Conservation (phyloP, 2,113 vertebrate species). For the Embiotoca jacksoni region DNA sequence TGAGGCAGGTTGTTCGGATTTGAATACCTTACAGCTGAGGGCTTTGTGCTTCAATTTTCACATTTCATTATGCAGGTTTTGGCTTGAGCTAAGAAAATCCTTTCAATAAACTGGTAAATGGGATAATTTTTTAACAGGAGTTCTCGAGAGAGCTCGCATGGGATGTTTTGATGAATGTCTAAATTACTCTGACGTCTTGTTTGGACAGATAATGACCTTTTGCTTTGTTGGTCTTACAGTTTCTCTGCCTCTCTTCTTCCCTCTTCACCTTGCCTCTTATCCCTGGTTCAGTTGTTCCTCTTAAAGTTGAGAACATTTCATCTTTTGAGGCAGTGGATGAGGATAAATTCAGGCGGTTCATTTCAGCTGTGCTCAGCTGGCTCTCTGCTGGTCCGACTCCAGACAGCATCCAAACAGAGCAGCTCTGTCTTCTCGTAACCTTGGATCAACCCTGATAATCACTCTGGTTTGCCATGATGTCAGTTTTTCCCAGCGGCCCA, state of each 20-base stretch:
- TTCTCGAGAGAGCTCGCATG: neutral
- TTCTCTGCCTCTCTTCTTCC: neutral
- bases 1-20: neutral
- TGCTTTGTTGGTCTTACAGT: neutral
- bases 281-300: neutral
- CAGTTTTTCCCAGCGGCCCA: conserved; percentile 44
- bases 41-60: neutral
- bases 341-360: conserved; percentile 6
- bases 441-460: conserved; percentile 7
- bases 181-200: neutral
- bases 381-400: conserved; percentile 27
- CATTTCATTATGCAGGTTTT: neutral
- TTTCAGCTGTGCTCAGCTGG: conserved; percentile 38
- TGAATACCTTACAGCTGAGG: neutral
- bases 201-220: neutral
- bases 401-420: conserved; percentile 41
- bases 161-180: neutral
- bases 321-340: conserved; percentile 1
- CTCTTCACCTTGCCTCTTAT: neutral
- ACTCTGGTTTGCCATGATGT: conserved; percentile 45
- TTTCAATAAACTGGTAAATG: neutral
- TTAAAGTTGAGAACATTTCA: neutral
- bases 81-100: neutral
- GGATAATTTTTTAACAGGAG: neutral
- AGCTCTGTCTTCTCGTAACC: conserved; percentile 46